Conservation (phyloP, 2,888 invertebrate genomes). For the Dryadula phaetusa region DNA sequence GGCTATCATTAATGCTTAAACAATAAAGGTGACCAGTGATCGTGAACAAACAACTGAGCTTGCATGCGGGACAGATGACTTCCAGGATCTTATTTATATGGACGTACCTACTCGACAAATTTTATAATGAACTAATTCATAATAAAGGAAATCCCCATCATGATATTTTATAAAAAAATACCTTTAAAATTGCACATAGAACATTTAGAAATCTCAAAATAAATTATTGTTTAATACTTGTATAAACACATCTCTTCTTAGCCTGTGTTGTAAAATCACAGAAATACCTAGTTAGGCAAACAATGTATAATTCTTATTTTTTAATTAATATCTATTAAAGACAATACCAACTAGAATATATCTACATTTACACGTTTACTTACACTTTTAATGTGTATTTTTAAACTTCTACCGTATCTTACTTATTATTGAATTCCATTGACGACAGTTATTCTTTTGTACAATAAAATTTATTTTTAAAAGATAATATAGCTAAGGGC, state of each 20-base stretch:
- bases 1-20: constrained; percentile 48
- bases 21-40: constrained; percentile 51
- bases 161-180: not conserved
- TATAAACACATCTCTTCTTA: no score
- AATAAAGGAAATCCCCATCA: not conserved
- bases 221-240: no score
- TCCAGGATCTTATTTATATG: constrained; percentile 45
- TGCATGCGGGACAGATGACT: constrained; percentile 53
- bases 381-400: not conserved
- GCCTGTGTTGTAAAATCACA: no score
- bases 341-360: no score
- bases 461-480: constrained; percentile 10
- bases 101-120: constrained; percentile 1
- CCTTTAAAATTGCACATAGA: no score
- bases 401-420: not conserved
- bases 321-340: no score
- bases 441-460: constrained; percentile 10
- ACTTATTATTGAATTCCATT: constrained; percentile 1
- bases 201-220: no score
- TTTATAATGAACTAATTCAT: constrained; percentile 4
- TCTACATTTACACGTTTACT: no score
- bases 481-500: constrained; percentile 31
- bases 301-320: no score
- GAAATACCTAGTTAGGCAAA: no score
- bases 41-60: constrained; percentile 43